Percentiles rank a stretch among this genome's conserved stretches.
Conservation (phyloP, 2,113 vertebrate species). For the Galeopterus variegatus region DNA sequence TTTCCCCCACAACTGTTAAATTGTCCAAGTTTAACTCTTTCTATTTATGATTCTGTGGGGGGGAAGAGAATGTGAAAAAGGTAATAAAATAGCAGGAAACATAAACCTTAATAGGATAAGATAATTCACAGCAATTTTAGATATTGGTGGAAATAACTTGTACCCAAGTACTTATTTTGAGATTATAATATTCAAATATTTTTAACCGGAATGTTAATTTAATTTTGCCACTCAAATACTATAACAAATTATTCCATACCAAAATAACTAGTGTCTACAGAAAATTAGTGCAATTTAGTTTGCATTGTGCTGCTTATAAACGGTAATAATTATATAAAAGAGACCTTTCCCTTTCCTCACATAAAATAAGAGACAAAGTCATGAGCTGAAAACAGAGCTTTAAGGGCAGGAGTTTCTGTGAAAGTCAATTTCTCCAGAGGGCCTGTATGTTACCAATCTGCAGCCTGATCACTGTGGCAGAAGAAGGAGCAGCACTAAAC, state of each 20-base stretch:
- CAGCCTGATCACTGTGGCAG: rapidly evolving
- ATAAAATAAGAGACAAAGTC: neutral
- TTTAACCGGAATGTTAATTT: neutral
- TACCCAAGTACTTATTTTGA: neutral
- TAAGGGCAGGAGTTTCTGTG: neutral
- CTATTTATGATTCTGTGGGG: neutral
- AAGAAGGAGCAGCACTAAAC: neutral
- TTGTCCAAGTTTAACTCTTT: neutral
- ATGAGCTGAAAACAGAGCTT: neutral
- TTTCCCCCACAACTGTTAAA: neutral
- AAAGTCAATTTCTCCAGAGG: neutral
- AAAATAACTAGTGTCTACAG: neutral
- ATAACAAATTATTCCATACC: neutral
- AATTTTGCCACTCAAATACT: neutral
- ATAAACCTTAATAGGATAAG: neutral
- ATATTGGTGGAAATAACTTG: neutral
- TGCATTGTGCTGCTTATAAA: neutral
- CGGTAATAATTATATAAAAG: neutral
- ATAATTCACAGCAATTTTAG: slow-evolving; percentile 13
- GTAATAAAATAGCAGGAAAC: neutral
- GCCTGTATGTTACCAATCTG: neutral
- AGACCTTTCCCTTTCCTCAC: neutral
- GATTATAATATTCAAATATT: neutral
- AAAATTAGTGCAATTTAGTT: neutral
- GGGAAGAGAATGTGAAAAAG: neutral